Evolutionary conservation across 2,113 vertebrate species (phyloP).

Genomic region (Nibea coibor): DNA sequence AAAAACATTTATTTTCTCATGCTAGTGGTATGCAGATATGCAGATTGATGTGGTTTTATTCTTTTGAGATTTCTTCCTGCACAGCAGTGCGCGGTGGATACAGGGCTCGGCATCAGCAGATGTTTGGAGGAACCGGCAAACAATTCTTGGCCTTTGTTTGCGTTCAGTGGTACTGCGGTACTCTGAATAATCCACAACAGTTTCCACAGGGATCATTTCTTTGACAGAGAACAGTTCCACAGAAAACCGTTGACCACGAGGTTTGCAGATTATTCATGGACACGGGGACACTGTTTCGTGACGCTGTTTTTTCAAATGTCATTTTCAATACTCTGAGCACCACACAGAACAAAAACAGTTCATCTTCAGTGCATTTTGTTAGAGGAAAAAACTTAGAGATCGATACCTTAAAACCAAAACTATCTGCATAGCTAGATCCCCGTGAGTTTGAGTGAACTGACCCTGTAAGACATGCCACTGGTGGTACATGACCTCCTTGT

Average conservation of each 20-base stretch:
- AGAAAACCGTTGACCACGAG: neutral
- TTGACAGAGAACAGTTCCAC: neutral
- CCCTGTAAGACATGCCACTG: too few relatives aligned
- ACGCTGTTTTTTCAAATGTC: neutral
- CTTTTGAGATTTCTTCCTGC: neutral
- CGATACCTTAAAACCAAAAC: neutral
- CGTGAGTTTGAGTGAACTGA: neutral
- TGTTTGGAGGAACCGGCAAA: too few relatives aligned
- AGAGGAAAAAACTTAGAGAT: neutral
- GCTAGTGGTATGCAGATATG: neutral
- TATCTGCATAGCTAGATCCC: neutral
- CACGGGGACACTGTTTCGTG: neutral
- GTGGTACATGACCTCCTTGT: too few relatives aligned
- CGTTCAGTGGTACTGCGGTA: neutral
- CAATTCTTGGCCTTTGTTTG: too few relatives aligned
- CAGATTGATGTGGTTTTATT: constrained; percentile 9
- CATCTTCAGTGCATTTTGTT: neutral
- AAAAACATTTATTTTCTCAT: neutral
- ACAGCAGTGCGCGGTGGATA: neutral
- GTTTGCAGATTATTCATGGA: neutral
- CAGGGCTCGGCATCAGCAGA: too few relatives aligned
- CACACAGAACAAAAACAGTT: neutral
- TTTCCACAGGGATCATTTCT: neutral
- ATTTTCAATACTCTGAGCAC: neutral
- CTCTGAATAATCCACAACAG: neutral